phyloP scores from a whole-genome alignment of 92 coral and sea anemone genomes.

The Diadumene lineata region DNA sequence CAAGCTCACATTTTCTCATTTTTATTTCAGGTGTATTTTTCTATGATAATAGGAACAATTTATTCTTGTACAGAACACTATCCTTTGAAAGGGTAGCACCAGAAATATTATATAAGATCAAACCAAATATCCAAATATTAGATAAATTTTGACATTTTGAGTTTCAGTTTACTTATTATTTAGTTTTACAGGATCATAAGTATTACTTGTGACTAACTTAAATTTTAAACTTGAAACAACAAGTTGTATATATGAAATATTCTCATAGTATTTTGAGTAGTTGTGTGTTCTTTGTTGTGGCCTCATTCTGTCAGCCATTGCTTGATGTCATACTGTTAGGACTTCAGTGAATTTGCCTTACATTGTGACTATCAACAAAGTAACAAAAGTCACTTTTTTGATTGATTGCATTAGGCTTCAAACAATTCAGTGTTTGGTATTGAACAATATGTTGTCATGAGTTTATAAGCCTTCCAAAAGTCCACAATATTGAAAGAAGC shows the following conservation, averaged over 20 bases:
- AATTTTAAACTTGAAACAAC: not conserved
- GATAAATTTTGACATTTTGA: not conserved
- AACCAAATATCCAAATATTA: no score
- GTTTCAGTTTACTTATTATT: not conserved
- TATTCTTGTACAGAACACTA: constrained; percentile 62
- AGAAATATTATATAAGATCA: constrained; percentile 33
- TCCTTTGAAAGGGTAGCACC: constrained; percentile 67
- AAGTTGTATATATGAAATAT: not conserved
- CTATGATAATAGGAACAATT: constrained; percentile 43
- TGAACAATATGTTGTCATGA: no score
- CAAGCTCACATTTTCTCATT: not conserved
- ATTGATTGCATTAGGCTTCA: no score
- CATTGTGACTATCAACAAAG: no score
- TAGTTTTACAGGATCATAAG: not conserved
- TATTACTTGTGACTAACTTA: not conserved
- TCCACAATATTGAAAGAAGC: no score
- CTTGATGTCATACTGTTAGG: no score
- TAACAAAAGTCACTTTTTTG: no score
- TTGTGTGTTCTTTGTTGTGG: no score
- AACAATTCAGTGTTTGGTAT: no score
- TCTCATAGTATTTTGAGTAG: not conserved
- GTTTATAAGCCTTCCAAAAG: no score
- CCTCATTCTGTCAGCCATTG: no score
- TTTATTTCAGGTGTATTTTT: constrained; percentile 75
- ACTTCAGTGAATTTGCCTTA: no score